Base-by-base conservation (phyloP, 2,797 vertebrate genomes). In the Nothura maculosa region DNA sequence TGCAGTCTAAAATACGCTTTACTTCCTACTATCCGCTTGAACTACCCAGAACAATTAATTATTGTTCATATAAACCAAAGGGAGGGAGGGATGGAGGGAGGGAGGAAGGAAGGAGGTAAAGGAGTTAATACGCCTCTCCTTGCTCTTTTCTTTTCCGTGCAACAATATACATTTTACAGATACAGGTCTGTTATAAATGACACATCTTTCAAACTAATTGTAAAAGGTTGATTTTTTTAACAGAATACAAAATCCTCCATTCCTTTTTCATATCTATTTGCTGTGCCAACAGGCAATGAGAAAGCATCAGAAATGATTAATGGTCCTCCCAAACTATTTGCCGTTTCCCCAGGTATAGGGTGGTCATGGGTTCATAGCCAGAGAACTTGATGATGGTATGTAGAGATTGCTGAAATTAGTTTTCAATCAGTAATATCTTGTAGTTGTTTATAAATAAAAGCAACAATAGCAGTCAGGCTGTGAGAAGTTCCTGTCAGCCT, bases 281-380 rank as follows among this genome's bases (percentile, higher is more conserved):
- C 50, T 70, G 69, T 36, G 32, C 10, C 25, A 42, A 38, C 38
- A 40, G 64, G 16, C 32, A 61, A 17, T 7, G 5, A 15, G 3
- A 16, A 92, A 68, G 11, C 32, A 77, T 58, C 18, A 78, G 73
- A 93, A 94, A 86, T 70, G 10, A 68, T 24, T 89, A 85, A 85
- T 28, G 28, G 30, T 18, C 68, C 38, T 94, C 43, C 55, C 24
- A 88, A 80, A 91, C 30, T 9, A 76, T 20, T 34, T 15, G n/a
- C 9, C 75, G 36, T 43, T 24, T 45, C 32, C 81, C 81, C 66
- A 60, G n/a, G 27, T 76, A 11, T 27, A 18, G 11, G 32, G 52
- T 24, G 22, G 40, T 6, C n/a, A 25, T 30, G 38, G 17, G 21
- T 50, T 67, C 87, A 77, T 64, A 82, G 42, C 19, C 15, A 66